phyloP scores from a whole-genome alignment of 1,140 invertebrate genomes.

The Lepidurus couesii region DNA sequence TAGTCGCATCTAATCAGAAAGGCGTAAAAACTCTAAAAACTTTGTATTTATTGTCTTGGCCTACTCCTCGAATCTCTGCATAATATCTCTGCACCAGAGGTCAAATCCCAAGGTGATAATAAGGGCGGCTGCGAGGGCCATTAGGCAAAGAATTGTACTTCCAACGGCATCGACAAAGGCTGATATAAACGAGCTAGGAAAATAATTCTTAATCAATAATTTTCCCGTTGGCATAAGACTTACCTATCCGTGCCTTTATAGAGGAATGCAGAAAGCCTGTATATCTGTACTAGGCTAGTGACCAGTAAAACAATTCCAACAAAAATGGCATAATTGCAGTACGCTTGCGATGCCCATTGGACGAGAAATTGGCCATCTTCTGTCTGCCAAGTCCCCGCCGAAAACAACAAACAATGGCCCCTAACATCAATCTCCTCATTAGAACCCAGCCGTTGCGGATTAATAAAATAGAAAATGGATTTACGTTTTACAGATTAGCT shows the following conservation, averaged over 20 bases:
- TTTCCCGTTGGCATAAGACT: background rate
- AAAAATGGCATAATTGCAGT: constrained; percentile 82
- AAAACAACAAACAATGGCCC: constrained; percentile 85
- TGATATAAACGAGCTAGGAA: constrained; percentile 73
- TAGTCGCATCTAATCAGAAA: constrained; percentile 65
- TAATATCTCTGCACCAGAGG: constrained; percentile 84
- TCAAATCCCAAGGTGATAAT: constrained; percentile 86
- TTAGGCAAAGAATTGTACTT: constrained; percentile 62
- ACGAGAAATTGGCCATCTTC: constrained; percentile 74
- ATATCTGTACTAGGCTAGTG: constrained; percentile 70
- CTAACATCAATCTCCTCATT: constrained; percentile 45
- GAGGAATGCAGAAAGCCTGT: constrained; percentile 69
- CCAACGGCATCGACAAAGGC: constrained; percentile 79
- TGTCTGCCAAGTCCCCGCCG: constrained; percentile 77
- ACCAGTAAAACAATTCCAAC: constrained; percentile 70
- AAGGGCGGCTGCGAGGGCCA: constrained; percentile 72
- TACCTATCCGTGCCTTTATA: constrained; percentile 70
- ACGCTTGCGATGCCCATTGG: constrained; percentile 72
- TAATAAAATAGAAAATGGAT: background rate
- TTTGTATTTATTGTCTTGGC: constrained; percentile 35
- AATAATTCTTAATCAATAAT: constrained; percentile 34
- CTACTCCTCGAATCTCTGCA: constrained; percentile 75
- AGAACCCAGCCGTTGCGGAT: background rate
- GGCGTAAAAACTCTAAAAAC: constrained; percentile 34
- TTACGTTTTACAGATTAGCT: background rate